Evolutionary conservation across 2,113 vertebrate genomes (phyloP).

Genomic region (Otus sunia): DNA sequence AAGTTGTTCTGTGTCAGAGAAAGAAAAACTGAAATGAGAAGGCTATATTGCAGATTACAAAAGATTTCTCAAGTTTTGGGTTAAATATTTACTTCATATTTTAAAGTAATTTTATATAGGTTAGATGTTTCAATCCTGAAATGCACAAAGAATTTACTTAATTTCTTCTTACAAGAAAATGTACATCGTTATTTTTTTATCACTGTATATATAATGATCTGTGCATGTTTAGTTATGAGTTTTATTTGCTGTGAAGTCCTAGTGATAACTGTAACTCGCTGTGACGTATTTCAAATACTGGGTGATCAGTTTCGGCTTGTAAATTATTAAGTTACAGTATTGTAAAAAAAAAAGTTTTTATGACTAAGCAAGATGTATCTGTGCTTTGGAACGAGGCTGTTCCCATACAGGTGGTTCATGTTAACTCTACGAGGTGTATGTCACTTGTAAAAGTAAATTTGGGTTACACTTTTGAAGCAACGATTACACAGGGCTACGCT

Average conservation of each 20-base stretch:
- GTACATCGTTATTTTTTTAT: constrained; percentile 65
- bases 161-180: constrained; percentile 65
- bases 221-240: constrained; percentile 44
- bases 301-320: constrained; percentile 44
- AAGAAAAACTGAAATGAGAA: constrained; percentile 27
- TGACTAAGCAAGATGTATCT: constrained; percentile 37
- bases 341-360: constrained; percentile 5
- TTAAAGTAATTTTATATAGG: constrained; percentile 60
- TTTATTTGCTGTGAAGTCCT: constrained; percentile 51
- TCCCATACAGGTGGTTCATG: background rate
- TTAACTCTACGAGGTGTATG: background rate
- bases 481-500: accelerated
- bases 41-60: constrained; percentile 46
- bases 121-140: constrained; percentile 55
- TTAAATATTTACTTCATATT: constrained; percentile 62
- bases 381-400: constrained; percentile 21
- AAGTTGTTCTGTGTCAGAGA: constrained; percentile 16
- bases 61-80: constrained; percentile 37
- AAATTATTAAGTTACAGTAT: constrained; percentile 24
- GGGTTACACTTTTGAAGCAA: background rate
- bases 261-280: constrained; percentile 39
- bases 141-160: constrained; percentile 61
- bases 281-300: constrained; percentile 55
- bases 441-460: background rate
- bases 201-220: constrained; percentile 53